phyloP scores from a whole-genome alignment of 2,888 invertebrate genomes.

The Chrysopilus asiliformis region DNA sequence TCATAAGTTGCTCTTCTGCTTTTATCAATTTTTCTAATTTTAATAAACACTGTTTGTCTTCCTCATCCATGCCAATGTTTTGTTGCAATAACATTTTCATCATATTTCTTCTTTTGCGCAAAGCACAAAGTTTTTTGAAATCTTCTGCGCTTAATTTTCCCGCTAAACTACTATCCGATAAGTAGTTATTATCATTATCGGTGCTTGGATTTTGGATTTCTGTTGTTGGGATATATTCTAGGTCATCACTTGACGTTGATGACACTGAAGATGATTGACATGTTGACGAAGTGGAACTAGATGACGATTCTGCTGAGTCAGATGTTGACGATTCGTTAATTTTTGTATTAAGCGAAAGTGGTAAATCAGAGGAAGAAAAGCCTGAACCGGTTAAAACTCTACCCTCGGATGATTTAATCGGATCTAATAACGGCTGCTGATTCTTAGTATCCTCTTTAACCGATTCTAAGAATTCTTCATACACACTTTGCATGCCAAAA shows the following conservation, averaged over 20 bases:
- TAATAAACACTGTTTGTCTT: slow-evolving; percentile 11
- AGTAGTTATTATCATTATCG: no score
- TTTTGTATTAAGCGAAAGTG: background rate
- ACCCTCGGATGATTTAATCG: background rate
- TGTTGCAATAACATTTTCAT: slow-evolving; percentile 9
- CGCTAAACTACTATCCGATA: no score
- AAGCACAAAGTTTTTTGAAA: slow-evolving; percentile 6
- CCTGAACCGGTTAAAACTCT: no score
- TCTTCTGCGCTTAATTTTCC: slow-evolving; percentile 10
- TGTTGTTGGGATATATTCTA: no score
- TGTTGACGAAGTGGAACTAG: slow-evolving; percentile 18
- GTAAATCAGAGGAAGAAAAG: background rate
- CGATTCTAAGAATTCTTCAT: slow-evolving; percentile 32
- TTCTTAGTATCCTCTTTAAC: slow-evolving; percentile 22
- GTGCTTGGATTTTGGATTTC: no score
- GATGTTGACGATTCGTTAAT: background rate
- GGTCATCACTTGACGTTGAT: slow-evolving; percentile 13
- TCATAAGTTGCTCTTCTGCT: slow-evolving; percentile 9
- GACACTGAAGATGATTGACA: slow-evolving; percentile 19
- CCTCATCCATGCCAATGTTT: slow-evolving; percentile 11
- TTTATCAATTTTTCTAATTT: slow-evolving; percentile 11
- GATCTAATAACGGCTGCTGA: background rate
- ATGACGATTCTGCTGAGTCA: slow-evolving; percentile 11
- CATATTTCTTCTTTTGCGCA: slow-evolving; percentile 10
- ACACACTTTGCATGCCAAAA: slow-evolving; percentile 29